Percentiles rank a stretch among this genome's conserved stretches.
These are phyloP conservation scores for Calidris pugnax DNA, from an alignment of 2,113 vertebrate species.

Conservation along the genomic window DNA sequence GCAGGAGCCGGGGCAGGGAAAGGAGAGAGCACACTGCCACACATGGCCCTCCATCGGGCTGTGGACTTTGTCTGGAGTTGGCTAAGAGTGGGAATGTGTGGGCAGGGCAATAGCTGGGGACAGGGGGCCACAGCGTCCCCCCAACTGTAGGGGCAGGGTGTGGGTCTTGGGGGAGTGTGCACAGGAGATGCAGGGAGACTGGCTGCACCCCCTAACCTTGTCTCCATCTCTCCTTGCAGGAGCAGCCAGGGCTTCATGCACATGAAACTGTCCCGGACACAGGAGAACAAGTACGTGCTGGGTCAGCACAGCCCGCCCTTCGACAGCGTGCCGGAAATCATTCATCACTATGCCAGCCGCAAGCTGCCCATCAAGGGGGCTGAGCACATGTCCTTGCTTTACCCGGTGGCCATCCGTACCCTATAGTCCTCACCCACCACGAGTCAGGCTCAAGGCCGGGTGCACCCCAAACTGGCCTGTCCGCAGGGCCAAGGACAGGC, in stretches of 20 bases:
- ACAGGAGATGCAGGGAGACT: not conserved
- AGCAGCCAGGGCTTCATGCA: conserved; percentile 99
- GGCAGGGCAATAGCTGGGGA: not conserved
- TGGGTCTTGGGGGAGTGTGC: fast-evolving
- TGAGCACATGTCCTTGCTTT: conserved; percentile 97
- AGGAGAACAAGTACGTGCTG: conserved; percentile 95
- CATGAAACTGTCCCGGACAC: conserved; percentile 95
- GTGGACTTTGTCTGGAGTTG: not conserved
- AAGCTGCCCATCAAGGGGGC: conserved; percentile 98
- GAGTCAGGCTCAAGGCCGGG: not conserved
- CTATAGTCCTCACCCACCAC: conserved; percentile 75
- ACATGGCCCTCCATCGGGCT: not conserved
- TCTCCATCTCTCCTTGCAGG: conserved; percentile 73
- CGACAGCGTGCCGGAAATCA: conserved; percentile 94
- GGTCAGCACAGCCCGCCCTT: conserved; percentile 97
- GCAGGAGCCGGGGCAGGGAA: too few species aligned
- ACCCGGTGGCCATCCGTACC: conserved; percentile 95
- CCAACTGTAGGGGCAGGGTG: not conserved
- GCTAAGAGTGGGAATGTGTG: not conserved
- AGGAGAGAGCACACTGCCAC: too few species aligned
- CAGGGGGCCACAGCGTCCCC: not conserved
- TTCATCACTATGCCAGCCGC: conserved; percentile 96
- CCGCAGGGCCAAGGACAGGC: not conserved
- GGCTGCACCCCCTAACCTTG: not conserved
- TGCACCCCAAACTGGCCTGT: not conserved